Conservation (phyloP, 2,888 invertebrate genomes). For the Sminthurinus aureus region DNA sequence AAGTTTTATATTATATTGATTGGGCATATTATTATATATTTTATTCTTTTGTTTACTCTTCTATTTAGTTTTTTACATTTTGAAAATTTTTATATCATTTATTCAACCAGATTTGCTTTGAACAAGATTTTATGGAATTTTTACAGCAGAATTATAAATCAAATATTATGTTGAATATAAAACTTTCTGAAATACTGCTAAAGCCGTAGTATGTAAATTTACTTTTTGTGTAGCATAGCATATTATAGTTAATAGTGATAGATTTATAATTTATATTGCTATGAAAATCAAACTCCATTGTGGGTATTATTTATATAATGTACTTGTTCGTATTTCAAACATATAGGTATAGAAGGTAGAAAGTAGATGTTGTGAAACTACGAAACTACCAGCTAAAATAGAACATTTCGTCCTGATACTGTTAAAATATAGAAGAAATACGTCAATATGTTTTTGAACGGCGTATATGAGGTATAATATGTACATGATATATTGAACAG, state of each 20-base stretch:
- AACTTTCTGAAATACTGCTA: too few relatives aligned
- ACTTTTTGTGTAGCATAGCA: not conserved
- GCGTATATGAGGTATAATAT: not conserved
- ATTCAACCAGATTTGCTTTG: too few relatives aligned
- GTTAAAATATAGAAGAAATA: conserved; percentile 2
- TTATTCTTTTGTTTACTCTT: not conserved
- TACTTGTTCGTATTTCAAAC: not conserved
- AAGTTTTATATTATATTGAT: not conserved
- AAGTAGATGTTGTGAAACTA: not conserved
- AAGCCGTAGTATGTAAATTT: too few relatives aligned
- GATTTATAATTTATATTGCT: not conserved
- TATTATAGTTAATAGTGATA: not conserved
- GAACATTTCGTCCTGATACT: not conserved
- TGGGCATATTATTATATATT: not conserved
- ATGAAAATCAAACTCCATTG: not conserved
- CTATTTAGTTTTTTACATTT: not conserved
- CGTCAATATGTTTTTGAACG: conserved; percentile 18
- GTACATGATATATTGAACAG: not conserved
- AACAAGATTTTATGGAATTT: too few relatives aligned
- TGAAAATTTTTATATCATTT: too few relatives aligned
- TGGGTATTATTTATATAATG: not conserved
- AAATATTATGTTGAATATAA: too few relatives aligned
- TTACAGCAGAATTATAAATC: too few relatives aligned
- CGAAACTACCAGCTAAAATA: not conserved
- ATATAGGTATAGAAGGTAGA: not conserved